These are phyloP conservation scores for Alentia gelatinosa DNA, from an alignment of 2,888 invertebrate genomes.

Conservation along the genomic window DNA sequence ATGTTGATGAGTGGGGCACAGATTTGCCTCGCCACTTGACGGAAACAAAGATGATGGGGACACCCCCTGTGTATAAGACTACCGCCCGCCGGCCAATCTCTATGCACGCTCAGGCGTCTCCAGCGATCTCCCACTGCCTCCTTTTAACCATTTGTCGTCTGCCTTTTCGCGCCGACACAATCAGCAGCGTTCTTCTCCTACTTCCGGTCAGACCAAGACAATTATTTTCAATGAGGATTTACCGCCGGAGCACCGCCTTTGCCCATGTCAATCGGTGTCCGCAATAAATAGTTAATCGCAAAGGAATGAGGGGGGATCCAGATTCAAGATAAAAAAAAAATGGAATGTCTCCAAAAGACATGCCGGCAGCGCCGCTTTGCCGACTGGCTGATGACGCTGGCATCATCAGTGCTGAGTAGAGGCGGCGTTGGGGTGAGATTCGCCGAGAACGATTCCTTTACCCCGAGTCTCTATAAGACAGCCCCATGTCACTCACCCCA, in stretches of 20 bases:
- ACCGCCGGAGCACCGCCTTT: neutral
- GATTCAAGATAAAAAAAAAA: neutral
- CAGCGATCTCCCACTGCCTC: neutral
- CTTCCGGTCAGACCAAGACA: neutral
- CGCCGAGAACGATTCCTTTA: neutral
- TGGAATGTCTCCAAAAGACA: neutral
- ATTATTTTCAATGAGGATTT: neutral
- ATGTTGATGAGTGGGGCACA: constrained; percentile 31
- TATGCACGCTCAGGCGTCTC: constrained; percentile 51
- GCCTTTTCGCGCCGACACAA: constrained; percentile 18
- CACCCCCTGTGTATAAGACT: constrained; percentile 32
- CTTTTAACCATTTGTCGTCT: constrained; percentile 41
- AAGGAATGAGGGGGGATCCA: neutral
- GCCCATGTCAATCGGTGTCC: neutral
- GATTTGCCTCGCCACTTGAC: constrained; percentile 49
- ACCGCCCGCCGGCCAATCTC: constrained; percentile 39
- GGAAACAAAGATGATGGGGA: constrained; percentile 51
- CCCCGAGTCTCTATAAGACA: neutral
- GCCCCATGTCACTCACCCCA: constrained; percentile 24
- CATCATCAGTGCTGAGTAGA: constrained; percentile 12
- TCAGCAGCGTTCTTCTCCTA: neutral
- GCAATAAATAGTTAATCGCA: neutral
- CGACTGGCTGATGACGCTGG: neutral
- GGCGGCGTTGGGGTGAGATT: neutral
- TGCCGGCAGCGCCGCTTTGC: too few relatives aligned